Evolutionary conservation across 2,888 invertebrate species (phyloP), one percentile per base, ranked within the genome.

Genomic region (Thymelicus lineola): DNA sequence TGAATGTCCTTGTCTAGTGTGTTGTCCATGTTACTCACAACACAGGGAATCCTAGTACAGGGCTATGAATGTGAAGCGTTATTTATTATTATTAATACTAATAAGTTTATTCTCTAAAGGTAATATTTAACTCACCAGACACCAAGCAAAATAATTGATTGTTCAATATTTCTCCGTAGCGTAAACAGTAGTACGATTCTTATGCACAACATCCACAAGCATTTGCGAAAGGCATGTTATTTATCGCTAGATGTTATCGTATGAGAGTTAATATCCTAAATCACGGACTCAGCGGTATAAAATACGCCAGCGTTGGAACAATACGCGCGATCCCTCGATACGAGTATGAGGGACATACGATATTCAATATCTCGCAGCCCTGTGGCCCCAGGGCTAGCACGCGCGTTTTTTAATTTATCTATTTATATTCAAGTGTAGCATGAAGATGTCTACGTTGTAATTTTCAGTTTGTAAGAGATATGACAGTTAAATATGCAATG

Each of bases 291-390:
- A 64, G 71, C 65, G 57, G 72, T 74, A 75, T 77, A 74, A 76
- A 75, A 80, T 77, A 80, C 77, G 67, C 78, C 79, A 76, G 82
- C 76, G 78, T 74, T 74, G 79, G 80, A 83, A 86, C 86, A 86
- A 85, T 84, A 82, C 79, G 74, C 72, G 74, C 77, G 85, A 88
- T 85, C 81, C 79, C 74, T 38, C 82, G 89, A 89, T 89, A 89
- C 84, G 83, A 84, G 82, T 89, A 89, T 84, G 84, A 85, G 82
- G 79, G 77, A 85, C 85, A 88, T 89, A 86, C 86, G 85, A 85
- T 87, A 90, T 89, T 88, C 87, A 89, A 88, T 88, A 88, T 77
- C 75, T 77, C 80, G 79, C 81, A 84, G 76, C 75, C 75, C 70
- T 72, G 62, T 20, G 46, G 7, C 45, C 36, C 7, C 72, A 73